phyloP scores from a whole-genome alignment of 1,140 invertebrate species.

The Polypedilum pembai region DNA sequence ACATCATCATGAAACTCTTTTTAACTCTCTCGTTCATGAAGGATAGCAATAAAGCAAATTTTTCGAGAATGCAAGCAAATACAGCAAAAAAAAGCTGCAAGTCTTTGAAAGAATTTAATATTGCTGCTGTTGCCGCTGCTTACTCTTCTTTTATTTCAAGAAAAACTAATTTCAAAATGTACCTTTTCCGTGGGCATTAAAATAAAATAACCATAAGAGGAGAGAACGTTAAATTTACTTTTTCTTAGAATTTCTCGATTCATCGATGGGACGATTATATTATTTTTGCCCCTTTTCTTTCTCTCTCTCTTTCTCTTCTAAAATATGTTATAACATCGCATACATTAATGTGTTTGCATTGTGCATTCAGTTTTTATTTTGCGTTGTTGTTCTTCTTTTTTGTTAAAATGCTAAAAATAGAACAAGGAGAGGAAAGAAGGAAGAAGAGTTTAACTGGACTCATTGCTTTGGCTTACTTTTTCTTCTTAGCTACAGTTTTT shows the following conservation, averaged over 20 bases:
- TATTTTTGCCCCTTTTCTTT: not conserved
- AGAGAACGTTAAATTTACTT: slow-evolving; percentile 21
- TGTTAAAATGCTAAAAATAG: too few relatives aligned
- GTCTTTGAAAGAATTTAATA: not conserved
- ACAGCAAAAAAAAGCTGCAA: not conserved
- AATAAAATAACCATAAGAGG: not conserved
- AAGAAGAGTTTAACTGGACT: not conserved
- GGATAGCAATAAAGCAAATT: not conserved
- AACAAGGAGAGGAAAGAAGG: too few relatives aligned
- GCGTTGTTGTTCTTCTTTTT: too few relatives aligned
- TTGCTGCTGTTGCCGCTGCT: not conserved
- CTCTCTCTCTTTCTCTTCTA: too few relatives aligned
- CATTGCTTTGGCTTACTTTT: not conserved
- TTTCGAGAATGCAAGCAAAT: not conserved
- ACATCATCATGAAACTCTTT: not conserved
- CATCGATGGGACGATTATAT: slow-evolving; percentile 27
- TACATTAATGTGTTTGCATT: too few relatives aligned
- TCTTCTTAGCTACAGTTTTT: too few relatives aligned
- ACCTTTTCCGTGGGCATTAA: not conserved
- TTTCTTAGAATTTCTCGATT: slow-evolving; percentile 25
- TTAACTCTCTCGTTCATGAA: not conserved
- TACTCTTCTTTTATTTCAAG: not conserved
- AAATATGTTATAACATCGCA: too few relatives aligned
- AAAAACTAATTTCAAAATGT: slow-evolving; percentile 25
- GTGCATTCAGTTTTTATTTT: too few relatives aligned